Percentiles rank a stretch among this genome's conserved stretches.
Evolutionary conservation across 2,113 vertebrate genomes (phyloP).

Genomic region (Jaculus jaculus): DNA sequence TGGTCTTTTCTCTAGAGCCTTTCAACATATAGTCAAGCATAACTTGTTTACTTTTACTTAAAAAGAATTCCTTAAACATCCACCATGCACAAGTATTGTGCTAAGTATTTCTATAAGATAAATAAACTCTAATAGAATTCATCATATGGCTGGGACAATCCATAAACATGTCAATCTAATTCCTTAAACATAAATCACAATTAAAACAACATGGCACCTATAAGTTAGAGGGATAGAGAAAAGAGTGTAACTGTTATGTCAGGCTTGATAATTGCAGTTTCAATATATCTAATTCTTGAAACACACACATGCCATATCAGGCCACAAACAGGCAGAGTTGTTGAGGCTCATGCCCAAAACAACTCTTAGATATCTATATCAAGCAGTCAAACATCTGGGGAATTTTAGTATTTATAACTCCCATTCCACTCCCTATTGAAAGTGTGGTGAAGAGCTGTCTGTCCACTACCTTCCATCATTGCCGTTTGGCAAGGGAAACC

Average conservation of each 20-base stretch:
- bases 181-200: slow-evolving; percentile 12
- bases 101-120: slow-evolving; percentile 13
- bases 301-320: neutral
- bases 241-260: neutral
- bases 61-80: neutral
- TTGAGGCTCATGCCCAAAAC: neutral
- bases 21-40: neutral
- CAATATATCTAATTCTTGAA: neutral
- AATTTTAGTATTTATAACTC: neutral
- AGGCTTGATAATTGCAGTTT: neutral
- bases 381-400: neutral
- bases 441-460: neutral
- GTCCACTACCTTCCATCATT: no score
- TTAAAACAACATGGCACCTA: neutral
- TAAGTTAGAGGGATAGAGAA: neutral
- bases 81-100: neutral
- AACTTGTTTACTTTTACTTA: slow-evolving; percentile 19
- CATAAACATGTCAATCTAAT: neutral
- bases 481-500: neutral
- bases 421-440: neutral
- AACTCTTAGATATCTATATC: neutral
- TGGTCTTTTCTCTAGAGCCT: neutral
- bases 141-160: neutral
- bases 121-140: neutral
- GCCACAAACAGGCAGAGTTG: neutral